Conservation (phyloP, 2,113 vertebrate species). For the Salminus brasiliensis region DNA sequence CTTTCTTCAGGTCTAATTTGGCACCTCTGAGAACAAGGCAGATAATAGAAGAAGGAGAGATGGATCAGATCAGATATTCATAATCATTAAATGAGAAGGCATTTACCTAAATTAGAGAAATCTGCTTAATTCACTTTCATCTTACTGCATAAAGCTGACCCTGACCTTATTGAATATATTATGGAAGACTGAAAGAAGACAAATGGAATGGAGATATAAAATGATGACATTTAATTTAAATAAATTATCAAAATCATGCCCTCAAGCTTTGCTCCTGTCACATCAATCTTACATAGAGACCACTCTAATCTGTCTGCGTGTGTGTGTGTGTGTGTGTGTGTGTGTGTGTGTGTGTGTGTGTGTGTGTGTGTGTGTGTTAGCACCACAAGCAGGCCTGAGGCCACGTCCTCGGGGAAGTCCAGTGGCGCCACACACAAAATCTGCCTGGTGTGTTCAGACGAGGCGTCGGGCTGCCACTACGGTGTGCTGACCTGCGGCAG, state of each 20-base stretch:
- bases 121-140: not conserved
- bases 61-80: too few species aligned
- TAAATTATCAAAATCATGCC: not conserved
- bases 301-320: not conserved
- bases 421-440: conserved; percentile 69
- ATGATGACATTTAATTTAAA: not conserved
- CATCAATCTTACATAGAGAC: not conserved
- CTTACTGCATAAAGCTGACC: not conserved
- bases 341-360: not conserved
- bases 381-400: conserved; percentile 62
- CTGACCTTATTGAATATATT: too few species aligned
- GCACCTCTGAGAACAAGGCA: too few species aligned
- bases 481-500: conserved; percentile 84
- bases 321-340: not conserved
- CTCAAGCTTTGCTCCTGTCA: not conserved
- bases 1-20: too few species aligned
- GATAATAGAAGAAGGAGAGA: too few species aligned
- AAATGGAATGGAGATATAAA: not conserved
- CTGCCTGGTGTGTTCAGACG: conserved; percentile 81
- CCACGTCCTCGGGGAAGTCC: conserved; percentile 63
- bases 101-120: not conserved
- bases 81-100: too few species aligned
- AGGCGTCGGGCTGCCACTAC: conserved; percentile 82
- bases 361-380: conserved; percentile 37
- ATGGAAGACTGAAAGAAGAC: too few species aligned